A percentile compares a stretch with the other conserved stretches of the same genome.
Evolutionary conservation across 2,888 invertebrate species (phyloP).

Genomic region (Dryobota labecula): DNA sequence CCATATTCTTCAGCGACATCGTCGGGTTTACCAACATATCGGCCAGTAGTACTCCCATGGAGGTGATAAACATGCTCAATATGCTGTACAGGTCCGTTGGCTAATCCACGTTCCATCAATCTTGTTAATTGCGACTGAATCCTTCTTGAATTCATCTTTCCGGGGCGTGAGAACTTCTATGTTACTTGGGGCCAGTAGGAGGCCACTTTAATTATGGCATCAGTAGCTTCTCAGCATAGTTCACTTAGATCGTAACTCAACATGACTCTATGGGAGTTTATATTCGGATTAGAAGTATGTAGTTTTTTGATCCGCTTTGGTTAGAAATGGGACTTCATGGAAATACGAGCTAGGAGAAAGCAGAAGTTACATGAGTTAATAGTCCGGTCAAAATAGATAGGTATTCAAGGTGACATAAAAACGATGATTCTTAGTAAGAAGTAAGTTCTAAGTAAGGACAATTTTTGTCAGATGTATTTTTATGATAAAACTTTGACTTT

Average conservation of each 20-base stretch:
- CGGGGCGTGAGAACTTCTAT: neutral
- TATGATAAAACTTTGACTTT: too few relatives aligned
- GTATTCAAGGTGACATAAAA: too few relatives aligned
- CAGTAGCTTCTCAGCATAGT: neutral
- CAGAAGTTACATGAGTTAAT: neutral
- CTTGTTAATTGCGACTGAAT: conserved; percentile 21
- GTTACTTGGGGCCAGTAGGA: neutral
- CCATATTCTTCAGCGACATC: conserved; percentile 93
- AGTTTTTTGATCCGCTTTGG: neutral
- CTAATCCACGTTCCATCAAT: conserved; percentile 49
- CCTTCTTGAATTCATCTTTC: neutral
- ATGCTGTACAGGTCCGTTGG: conserved; percentile 91
- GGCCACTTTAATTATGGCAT: neutral
- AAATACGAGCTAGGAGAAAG: neutral
- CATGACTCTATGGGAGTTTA: neutral
- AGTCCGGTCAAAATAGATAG: too few relatives aligned
- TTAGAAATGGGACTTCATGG: neutral
- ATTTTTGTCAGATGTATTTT: too few relatives aligned
- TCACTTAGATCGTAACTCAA: neutral
- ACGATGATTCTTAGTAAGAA: too few relatives aligned
- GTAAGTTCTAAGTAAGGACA: too few relatives aligned
- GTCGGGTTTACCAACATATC: conserved; percentile 93
- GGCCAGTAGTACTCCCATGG: conserved; percentile 92
- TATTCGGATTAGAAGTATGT: neutral
- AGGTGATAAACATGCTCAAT: conserved; percentile 92